Base-by-base conservation (phyloP, 1,140 invertebrate species). In the Orussus abietinus region DNA sequence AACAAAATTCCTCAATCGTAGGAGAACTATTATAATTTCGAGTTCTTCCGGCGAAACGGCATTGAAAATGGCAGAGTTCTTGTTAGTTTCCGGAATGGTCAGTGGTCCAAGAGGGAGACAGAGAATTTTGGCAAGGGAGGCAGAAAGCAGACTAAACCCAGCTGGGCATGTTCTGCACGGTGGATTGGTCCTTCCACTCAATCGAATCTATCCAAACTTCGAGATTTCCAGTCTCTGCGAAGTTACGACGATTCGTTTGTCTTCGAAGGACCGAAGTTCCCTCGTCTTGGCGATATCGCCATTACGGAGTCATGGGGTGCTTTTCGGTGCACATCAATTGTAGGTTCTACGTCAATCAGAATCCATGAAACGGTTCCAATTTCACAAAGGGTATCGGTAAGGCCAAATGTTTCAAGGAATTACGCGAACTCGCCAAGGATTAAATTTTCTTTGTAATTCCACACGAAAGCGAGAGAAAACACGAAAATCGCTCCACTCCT, bases 151-250 rank as follows among this genome's bases (percentile, higher is more conserved):
- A 6, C 6, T 7, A 7, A 6, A n/a, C n/a, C 6, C 22, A 25
- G 22, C 22, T n/a, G 6, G 22, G 6, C 6, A n/a, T n/a, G 6
- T 7, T n/a, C 22, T 25, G 6, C 22, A 7, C 22, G 6, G n/a
- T 7, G 22, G 22, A 25, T 25, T 25, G 22, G n/a, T n/a, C 22
- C n/a, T 7, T 25, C 22, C 22, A n/a, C 22, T 25, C 22, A 6
- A 25, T 25, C 22, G 22, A 25, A 25, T 25, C 22, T 25, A 25
- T 25, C 22, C 22, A 25, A 25, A 25, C 22, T 25, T 25, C 22
- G n/a, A 6, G 6, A 7, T 25, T 25, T n/a, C 6, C 22, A 7
- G 6, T 25, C 22, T 25, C n/a, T 25, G 22, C 6, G n/a, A 7
- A 7, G 6, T n/a, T 25, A 6, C 22, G 6, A 25, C n/a, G 6